These are phyloP conservation scores for Umimayanthus kanabou DNA, from an alignment of 92 coral and sea anemone species.

Conservation along the genomic window DNA sequence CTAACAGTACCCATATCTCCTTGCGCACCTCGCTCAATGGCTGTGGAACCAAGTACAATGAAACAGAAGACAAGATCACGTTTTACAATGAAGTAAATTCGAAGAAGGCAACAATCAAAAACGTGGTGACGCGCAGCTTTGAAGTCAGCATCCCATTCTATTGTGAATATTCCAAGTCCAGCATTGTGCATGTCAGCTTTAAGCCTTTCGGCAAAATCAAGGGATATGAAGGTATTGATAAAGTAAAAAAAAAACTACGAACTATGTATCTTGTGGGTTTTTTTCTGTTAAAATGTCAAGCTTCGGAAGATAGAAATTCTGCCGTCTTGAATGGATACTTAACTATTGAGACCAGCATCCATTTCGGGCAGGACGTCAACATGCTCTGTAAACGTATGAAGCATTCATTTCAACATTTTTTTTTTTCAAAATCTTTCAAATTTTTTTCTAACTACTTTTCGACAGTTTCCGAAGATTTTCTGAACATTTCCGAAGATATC, in stretches of 20 bases:
- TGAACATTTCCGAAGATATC: no score
- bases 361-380: no score
- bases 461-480: no score
- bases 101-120: not conserved
- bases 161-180: conserved; percentile 46
- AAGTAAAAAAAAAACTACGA: no score
- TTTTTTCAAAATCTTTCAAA: no score
- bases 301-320: no score
- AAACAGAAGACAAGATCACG: conserved; percentile 30
- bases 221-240: conserved; percentile 45
- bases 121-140: conserved; percentile 37
- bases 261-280: not conserved
- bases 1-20: conserved; percentile 33
- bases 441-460: no score
- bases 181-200: conserved; percentile 44
- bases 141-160: conserved; percentile 46
- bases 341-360: no score
- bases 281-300: no score
- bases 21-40: conserved; percentile 49
- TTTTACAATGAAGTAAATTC: conserved; percentile 51
- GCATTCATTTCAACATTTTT: no score
- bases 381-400: no score
- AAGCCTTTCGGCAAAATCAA: conserved; percentile 26
- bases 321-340: no score
- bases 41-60: conserved; percentile 55